Base-by-base conservation (phyloP, 2,888 invertebrate genomes). In the Caenorhabditis uteleia region DNA sequence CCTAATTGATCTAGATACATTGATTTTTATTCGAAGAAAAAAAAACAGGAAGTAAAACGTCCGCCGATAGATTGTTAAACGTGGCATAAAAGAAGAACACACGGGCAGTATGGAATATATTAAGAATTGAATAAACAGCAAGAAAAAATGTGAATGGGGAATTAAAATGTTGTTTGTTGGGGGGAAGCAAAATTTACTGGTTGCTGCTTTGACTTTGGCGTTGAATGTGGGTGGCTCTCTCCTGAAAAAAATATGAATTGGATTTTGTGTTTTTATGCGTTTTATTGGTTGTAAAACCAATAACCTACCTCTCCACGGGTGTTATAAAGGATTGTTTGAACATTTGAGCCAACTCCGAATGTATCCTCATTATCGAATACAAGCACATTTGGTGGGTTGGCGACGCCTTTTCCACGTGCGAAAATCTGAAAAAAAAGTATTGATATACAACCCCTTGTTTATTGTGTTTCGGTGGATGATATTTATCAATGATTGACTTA, bases 311-410 rank as follows among this genome's bases (percentile, higher is more conserved):
- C 83, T 67, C 82, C 83, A 40, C 78, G 75, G 23, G 65, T 72
- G 70, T 83, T 83, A 71, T 83, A 83, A 46, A 83, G 79, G 50
- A 80, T 77, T 21, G 83, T 83, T 51, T 83, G 82, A 27, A 83
- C 80, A 56, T 82, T 83, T 54, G 68, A 58, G 36, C 83, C 83
- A 38, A 77, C 70, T 39, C 83, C 83, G 66, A 80, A 83, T 21
- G 77, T 74, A 21, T 83, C 83, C 27, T 83, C 82, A 36, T 70
- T 77, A 26, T 83, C 82, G 62, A 77, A 79, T 31, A 83, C 69
- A 8, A 75, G 70, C 25, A 74, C 72, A 18, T 83, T 83, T 40
- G 82, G 82, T 20, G 81, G 81, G 25, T 61, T 74, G 56, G 77
- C 60, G 45, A 73, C 55, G 29, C 82, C 83, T 27, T 77, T 76